Evolutionary conservation across 2,113 vertebrate species (phyloP).

Genomic region (Empidonax alnorum): DNA sequence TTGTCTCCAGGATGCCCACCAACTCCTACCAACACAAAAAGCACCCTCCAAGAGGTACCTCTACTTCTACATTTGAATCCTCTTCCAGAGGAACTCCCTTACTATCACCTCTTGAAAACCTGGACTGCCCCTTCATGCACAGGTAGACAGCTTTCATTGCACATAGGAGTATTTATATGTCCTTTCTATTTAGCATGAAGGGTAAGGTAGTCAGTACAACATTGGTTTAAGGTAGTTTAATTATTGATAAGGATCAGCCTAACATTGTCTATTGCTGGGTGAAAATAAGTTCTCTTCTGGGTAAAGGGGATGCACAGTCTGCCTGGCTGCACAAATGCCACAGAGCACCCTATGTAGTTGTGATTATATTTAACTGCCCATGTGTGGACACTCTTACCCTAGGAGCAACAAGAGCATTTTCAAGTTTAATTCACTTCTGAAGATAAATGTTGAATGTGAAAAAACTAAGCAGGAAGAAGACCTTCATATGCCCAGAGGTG

Average conservation of each 20-base stretch:
- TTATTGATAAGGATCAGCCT: not conserved
- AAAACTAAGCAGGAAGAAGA: not conserved
- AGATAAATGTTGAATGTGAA: not conserved
- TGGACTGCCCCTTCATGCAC: not conserved
- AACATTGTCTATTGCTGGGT: not conserved
- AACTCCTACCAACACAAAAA: not conserved
- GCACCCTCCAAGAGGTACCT: not conserved
- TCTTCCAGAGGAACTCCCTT: not conserved
- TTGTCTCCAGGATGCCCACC: not conserved
- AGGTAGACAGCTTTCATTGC: not conserved
- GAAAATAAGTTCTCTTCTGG: not conserved
- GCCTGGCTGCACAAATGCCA: not conserved
- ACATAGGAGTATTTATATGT: not conserved
- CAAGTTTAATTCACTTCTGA: not conserved
- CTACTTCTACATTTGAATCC: not conserved
- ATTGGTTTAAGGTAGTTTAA: not conserved
- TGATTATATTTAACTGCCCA: not conserved
- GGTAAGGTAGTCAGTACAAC: not conserved
- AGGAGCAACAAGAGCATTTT: not conserved
- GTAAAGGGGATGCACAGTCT: not conserved
- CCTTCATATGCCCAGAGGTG: not conserved
- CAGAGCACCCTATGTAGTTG: not conserved
- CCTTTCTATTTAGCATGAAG: accelerated
- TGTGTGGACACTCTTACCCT: not conserved
- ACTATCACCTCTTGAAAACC: not conserved